Base-by-base conservation (phyloP, 2,888 invertebrate species). In the Myopa tessellatipennis region DNA sequence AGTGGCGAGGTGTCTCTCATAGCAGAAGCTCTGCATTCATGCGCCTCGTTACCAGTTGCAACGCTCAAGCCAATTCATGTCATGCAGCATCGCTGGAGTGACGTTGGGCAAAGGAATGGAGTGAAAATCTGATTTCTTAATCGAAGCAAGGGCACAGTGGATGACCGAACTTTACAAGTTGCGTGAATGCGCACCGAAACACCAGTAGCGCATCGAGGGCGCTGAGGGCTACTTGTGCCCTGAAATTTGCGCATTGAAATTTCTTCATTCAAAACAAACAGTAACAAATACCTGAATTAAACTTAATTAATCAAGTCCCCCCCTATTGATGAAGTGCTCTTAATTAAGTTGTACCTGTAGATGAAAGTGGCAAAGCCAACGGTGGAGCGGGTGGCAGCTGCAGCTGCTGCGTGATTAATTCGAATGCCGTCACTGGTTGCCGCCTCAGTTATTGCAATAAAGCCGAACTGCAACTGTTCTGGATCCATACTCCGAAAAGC, bases 361-460 rank as follows among this genome's bases (percentile, higher is more conserved):
- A 80, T 14, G 84, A 81, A 65, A 82, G 70, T 68, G 79, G 77
- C 10, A 78, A 5, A 3, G 69, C 58, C 1, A 76, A 45, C 16
- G 63, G 45, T 10, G 77, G 34, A 16, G 72, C 76, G 40, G 68
- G 12, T 52, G 26, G 65, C 69, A 18, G 80, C 77, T 81, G 78
- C 77, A 80, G 81, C 84, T 83, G 65, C 36, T 65, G 38, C 65
- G 38, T 4, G 61, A 61, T 61, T 34, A 10, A 18, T 61, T 26
- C 26, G 8, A 10, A 5, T 26, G 3, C 38, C 14, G 10, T 8
- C 36, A 70, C 36, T 45, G 50, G 67, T 58, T 50, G 83, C 83
- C 91, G 91, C 84, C 86, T 89, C 83, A 86, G 89, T 85, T 87
- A 86, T 89, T 82, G 85, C 88, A 84, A 88, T 84, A n/a, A 78